A percentile compares a stretch with the other conserved stretches of the same genome.
Conservation (phyloP, 2,888 invertebrate species). For the Napeogenes sylphis region DNA sequence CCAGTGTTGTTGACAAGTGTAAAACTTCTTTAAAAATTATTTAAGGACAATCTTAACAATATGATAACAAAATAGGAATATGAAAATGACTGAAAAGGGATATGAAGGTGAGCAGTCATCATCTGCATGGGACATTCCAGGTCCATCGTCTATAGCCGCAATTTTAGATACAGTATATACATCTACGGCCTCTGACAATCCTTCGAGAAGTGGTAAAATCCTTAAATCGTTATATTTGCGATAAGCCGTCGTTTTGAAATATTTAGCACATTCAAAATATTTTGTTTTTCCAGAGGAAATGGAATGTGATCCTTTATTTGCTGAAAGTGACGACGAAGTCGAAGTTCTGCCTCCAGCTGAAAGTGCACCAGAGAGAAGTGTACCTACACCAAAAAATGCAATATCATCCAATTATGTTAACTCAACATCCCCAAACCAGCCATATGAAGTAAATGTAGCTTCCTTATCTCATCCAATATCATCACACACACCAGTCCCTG, state of each 20-base stretch:
- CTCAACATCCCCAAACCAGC: constrained; percentile 56
- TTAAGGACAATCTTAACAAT: constrained; percentile 4
- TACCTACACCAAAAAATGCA: constrained; percentile 43
- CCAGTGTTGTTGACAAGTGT: constrained; percentile 27
- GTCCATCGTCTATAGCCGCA: constrained; percentile 77
- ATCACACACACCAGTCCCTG: constrained; percentile 67
- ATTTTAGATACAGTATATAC: constrained; percentile 81
- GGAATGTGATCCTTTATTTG: constrained; percentile 81
- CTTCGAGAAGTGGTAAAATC: constrained; percentile 57
- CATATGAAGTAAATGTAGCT: constrained; percentile 53
- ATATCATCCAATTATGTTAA: constrained; percentile 61
- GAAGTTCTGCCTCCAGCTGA: constrained; percentile 59
- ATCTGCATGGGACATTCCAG: constrained; percentile 67
- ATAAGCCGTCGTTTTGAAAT: neutral
- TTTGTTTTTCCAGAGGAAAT: constrained; percentile 71
- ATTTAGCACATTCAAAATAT: neutral
- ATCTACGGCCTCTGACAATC: constrained; percentile 70
- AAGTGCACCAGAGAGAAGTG: constrained; percentile 39
- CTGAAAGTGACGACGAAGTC: constrained; percentile 81
- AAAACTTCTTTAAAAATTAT: neutral
- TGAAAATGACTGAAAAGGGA: constrained; percentile 65
- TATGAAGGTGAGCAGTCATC: constrained; percentile 59
- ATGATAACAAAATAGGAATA: constrained; percentile 39
- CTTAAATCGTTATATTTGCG: neutral
- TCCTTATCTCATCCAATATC: constrained; percentile 52